Percentiles rank a stretch among this genome's conserved stretches.
Evolutionary conservation across 2,888 invertebrate genomes (phyloP).

Genomic region (Diloba caeruleocephala): DNA sequence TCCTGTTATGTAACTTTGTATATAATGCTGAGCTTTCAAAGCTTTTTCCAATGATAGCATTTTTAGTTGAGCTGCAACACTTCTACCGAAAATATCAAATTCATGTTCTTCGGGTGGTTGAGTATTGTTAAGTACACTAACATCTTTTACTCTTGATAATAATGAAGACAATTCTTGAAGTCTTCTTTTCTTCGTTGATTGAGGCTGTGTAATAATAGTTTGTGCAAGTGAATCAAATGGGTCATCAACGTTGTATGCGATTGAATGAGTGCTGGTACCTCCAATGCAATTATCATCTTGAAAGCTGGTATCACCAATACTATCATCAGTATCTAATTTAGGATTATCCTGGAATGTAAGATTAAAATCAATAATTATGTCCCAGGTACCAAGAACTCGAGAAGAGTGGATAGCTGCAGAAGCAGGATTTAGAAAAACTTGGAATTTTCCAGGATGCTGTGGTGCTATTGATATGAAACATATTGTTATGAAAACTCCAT

Average conservation of each 20-base stretch:
- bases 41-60: constrained; percentile 26
- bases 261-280: background rate
- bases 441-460: constrained; percentile 20
- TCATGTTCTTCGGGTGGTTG: constrained; percentile 26
- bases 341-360: background rate
- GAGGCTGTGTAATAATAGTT: constrained; percentile 11
- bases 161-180: constrained; percentile 19
- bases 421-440: constrained; percentile 3
- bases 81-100: constrained; percentile 40
- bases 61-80: constrained; percentile 41
- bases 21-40: constrained; percentile 40
- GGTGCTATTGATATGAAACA: constrained; percentile 17
- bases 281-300: constrained; percentile 17
- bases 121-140: constrained; percentile 5
- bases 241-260: constrained; percentile 9
- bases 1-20: constrained; percentile 39
- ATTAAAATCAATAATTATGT: background rate
- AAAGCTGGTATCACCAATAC: background rate
- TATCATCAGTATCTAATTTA: constrained; percentile 7
- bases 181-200: constrained; percentile 12
- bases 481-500: constrained; percentile 6
- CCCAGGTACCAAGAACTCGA: constrained; percentile 8
- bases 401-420: constrained; percentile 11
- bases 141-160: constrained; percentile 28
- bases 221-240: background rate